A percentile compares a stretch with the other conserved stretches of the same genome.
Conservation (phyloP, 2,888 invertebrate genomes). For the Agrilus biguttatus region DNA sequence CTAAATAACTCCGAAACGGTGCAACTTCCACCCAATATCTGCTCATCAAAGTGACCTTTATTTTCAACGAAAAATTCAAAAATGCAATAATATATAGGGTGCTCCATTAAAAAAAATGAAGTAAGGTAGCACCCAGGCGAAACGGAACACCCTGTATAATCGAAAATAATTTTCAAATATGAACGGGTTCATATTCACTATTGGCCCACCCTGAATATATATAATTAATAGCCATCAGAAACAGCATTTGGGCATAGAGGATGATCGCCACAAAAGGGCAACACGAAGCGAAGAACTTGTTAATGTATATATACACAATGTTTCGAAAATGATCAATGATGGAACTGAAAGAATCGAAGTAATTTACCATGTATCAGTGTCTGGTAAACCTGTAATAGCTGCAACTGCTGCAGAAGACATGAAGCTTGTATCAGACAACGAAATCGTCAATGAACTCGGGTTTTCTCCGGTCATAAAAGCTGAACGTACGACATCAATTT, state of each 20-base stretch:
- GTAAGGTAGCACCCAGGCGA: no score
- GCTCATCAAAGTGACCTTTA: no score
- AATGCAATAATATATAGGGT: no score
- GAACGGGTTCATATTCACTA: not conserved
- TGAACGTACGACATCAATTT: slow-evolving; percentile 51
- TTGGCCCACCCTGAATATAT: not conserved
- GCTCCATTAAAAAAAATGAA: no score
- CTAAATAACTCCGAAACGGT: no score
- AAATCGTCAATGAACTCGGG: slow-evolving; percentile 59
- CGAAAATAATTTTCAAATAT: no score
- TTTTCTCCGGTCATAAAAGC: slow-evolving; percentile 69
- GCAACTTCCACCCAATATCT: no score
- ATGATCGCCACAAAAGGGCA: slow-evolving; percentile 20
- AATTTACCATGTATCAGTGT: slow-evolving; percentile 68
- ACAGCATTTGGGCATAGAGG: slow-evolving; percentile 55
- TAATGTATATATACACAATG: slow-evolving; percentile 52
- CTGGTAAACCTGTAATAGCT: slow-evolving; percentile 66
- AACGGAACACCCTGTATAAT: no score
- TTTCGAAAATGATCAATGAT: slow-evolving; percentile 37
- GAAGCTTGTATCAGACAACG: slow-evolving; percentile 62
- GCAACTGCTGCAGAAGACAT: slow-evolving; percentile 71
- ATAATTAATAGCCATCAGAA: slow-evolving; percentile 54
- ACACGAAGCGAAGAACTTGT: slow-evolving; percentile 34
- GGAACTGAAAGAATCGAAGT: slow-evolving; percentile 40
- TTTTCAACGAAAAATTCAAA: no score